Evolutionary conservation across 1,140 invertebrate genomes (phyloP).

Genomic region (Euura saliciscinereae): DNA sequence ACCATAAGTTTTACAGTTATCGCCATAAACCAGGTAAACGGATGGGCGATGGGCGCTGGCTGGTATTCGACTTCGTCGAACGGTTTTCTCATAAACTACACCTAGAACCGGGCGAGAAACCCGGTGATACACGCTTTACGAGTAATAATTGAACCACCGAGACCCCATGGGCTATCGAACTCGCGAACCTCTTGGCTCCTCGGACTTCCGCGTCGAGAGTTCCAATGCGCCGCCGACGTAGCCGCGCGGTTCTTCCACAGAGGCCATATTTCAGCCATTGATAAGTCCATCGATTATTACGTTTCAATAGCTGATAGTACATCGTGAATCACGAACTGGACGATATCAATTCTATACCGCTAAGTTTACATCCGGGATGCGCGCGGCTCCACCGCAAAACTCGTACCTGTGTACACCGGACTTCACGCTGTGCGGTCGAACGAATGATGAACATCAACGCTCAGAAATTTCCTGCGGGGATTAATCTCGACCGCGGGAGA

Average conservation of each 20-base stretch:
- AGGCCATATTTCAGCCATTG: neutral
- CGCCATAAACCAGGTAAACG: slow-evolving; percentile 3
- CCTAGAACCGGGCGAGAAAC: neutral
- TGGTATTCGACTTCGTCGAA: neutral
- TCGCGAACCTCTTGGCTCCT: no score
- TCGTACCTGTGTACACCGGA: neutral
- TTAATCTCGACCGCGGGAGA: no score
- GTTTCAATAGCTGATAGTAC: neutral
- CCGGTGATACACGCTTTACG: neutral
- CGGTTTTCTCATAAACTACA: neutral
- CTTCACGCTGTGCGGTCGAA: neutral
- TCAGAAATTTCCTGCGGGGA: no score
- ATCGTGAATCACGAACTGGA: neutral
- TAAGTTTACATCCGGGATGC: neutral
- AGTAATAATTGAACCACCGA: slow-evolving; percentile 5
- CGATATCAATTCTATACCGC: neutral
- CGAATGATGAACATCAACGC: neutral
- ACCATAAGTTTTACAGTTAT: neutral
- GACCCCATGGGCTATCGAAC: neutral
- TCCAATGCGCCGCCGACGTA: no score
- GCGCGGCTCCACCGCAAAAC: neutral
- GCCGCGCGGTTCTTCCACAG: no score
- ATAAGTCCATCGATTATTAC: neutral
- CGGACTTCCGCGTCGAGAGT: no score
- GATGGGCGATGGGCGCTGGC: neutral